Conservation (phyloP, 2,888 invertebrate species). For the Plusia festucae region DNA sequence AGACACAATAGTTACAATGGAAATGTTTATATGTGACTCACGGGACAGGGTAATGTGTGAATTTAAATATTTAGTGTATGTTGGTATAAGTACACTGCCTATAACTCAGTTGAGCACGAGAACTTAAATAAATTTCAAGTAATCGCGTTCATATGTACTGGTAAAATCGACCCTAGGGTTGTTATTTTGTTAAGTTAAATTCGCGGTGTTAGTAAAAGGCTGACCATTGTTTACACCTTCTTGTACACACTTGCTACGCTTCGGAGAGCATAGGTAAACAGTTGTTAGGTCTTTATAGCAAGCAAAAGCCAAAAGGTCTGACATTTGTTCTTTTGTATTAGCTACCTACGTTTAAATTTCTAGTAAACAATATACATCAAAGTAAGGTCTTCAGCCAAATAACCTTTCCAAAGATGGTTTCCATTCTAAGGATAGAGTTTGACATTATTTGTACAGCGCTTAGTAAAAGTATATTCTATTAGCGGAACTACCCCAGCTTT, state of each 20-base stretch:
- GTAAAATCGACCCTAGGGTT: neutral
- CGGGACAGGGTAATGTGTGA: no score
- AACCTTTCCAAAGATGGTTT: no score
- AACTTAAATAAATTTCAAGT: neutral
- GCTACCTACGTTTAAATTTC: no score
- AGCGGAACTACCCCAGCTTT: no score
- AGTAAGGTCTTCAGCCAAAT: no score
- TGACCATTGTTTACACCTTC: constrained; percentile 4
- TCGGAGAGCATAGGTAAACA: neutral
- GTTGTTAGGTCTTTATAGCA: neutral
- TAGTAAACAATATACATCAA: no score
- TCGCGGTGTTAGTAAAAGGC: neutral
- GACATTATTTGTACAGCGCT: no score
- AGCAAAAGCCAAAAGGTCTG: neutral
- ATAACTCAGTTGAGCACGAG: neutral
- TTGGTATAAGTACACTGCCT: neutral
- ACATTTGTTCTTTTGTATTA: neutral
- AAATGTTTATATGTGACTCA: no score
- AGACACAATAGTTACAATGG: no score
- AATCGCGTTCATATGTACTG: neutral
- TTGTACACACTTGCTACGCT: neutral
- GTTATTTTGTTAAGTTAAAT: neutral
- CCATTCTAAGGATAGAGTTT: no score
- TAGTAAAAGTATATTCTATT: no score
- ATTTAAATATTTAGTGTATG: no score